Evolutionary conservation across 2,113 vertebrate genomes (phyloP).

Genomic region (Phalacrocorax brasilianus): DNA sequence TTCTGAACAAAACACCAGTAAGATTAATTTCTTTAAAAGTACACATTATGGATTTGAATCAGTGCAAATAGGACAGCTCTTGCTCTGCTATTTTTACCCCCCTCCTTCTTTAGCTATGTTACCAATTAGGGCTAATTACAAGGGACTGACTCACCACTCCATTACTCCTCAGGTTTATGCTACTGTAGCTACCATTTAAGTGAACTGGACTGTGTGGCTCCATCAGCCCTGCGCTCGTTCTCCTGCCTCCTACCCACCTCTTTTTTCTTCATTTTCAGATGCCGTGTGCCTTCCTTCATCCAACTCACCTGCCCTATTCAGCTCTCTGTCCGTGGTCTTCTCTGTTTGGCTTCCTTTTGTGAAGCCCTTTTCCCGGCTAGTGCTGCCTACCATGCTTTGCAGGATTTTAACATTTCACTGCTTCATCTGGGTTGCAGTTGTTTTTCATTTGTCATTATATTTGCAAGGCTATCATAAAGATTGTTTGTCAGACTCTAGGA

Average conservation of each 20-base stretch:
- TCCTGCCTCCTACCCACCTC: neutral
- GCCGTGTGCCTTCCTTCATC: neutral
- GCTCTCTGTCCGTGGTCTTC: neutral
- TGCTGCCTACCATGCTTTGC: neutral
- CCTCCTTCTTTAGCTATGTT: neutral
- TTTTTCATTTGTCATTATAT: conserved; percentile 12
- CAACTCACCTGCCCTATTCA: neutral
- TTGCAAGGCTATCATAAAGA: neutral
- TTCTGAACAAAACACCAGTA: neutral
- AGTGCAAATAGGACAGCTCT: neutral
- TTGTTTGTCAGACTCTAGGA: neutral
- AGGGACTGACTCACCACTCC: neutral
- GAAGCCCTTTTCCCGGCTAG: neutral
- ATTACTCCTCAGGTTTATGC: neutral
- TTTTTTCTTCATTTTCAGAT: neutral
- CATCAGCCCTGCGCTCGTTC: neutral
- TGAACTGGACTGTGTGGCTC: neutral
- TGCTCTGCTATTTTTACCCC: neutral
- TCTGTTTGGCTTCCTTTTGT: neutral
- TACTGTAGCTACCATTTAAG: neutral
- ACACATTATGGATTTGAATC: neutral
- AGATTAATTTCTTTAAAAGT: neutral
- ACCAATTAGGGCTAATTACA: conserved; percentile 6
- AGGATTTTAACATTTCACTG: neutral
- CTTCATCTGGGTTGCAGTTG: neutral